Conservation (phyloP, 2,113 vertebrate species). For the Theropithecus gelada region DNA sequence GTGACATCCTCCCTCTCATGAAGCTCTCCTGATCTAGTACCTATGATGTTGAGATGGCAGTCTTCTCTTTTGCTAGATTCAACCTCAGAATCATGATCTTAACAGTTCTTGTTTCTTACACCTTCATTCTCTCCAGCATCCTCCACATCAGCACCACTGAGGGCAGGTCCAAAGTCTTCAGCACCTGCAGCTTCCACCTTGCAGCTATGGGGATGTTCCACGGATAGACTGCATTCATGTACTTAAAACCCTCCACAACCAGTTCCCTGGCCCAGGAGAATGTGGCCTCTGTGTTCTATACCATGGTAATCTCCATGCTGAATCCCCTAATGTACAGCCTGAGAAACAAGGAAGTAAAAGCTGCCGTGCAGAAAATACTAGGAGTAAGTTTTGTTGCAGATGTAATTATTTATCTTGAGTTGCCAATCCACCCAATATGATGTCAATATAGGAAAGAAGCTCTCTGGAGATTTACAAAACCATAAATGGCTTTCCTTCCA, state of each 20-base stretch:
- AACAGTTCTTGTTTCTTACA: not conserved
- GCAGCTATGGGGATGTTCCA: not conserved
- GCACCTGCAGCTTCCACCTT: not conserved
- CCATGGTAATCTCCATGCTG: not conserved
- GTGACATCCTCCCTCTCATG: slow-evolving; percentile 21
- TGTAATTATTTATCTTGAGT: not conserved
- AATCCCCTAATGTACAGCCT: slow-evolving; percentile 63
- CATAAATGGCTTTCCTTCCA: not conserved
- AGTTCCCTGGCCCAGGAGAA: not conserved
- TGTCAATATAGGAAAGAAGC: not conserved
- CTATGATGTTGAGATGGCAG: not conserved
- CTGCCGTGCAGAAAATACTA: not conserved
- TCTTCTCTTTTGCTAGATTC: not conserved
- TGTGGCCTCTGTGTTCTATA: slow-evolving; percentile 51
- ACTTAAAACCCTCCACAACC: not conserved
- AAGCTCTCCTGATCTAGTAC: slow-evolving; percentile 35
- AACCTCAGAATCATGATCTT: not conserved
- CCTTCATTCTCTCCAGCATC: not conserved
- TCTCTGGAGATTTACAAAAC: not conserved
- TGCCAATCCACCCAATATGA: not conserved
- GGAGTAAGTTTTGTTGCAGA: not conserved
- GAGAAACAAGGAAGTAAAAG: slow-evolving; percentile 61
- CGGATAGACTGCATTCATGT: not conserved
- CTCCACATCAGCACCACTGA: not conserved
- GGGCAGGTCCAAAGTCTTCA: slow-evolving; percentile 28